phyloP scores from a whole-genome alignment of 1,140 invertebrate genomes.

The Antheraea mylitta region DNA sequence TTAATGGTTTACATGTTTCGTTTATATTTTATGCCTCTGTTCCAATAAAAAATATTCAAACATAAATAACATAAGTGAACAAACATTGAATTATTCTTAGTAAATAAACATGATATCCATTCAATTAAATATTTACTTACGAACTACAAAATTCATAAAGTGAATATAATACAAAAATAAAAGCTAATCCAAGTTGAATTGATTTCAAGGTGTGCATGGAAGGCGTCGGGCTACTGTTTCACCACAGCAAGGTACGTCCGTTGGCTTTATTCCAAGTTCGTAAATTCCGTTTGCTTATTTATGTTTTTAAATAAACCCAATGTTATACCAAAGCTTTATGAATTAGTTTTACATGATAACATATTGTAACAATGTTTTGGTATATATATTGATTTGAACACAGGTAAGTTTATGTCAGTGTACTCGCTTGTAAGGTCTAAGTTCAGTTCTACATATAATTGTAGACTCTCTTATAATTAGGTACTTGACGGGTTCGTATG shows the following conservation, averaged over 20 bases:
- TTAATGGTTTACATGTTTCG: too few relatives aligned
- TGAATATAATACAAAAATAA: neutral
- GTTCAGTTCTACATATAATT: conserved; percentile 31
- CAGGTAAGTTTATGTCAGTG: conserved; percentile 69
- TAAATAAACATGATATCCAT: neutral
- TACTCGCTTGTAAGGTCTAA: conserved; percentile 57
- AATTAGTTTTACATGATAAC: conserved; percentile 4
- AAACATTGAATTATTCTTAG: neutral
- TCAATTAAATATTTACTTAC: neutral
- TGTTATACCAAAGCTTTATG: conserved; percentile 43
- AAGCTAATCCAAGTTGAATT: conserved; percentile 8
- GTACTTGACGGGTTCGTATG: conserved; percentile 21
- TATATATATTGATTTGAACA: conserved; percentile 40
- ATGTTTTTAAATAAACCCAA: conserved; percentile 32
- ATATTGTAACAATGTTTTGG: conserved; percentile 38
- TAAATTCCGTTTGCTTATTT: conserved; percentile 58
- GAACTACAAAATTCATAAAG: neutral
- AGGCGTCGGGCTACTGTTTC: conserved; percentile 98
- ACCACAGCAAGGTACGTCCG: conserved; percentile 96
- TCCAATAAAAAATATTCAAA: too few relatives aligned
- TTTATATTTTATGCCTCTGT: too few relatives aligned
- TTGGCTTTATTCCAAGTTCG: conserved; percentile 28
- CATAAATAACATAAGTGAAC: neutral
- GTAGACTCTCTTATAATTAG: conserved; percentile 39
- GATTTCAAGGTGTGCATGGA: conserved; percentile 93